Percentiles rank a stretch among this genome's conserved stretches.
phyloP scores from a whole-genome alignment of 2,797 vertebrate genomes.

The Pseudochirops cupreus region DNA sequence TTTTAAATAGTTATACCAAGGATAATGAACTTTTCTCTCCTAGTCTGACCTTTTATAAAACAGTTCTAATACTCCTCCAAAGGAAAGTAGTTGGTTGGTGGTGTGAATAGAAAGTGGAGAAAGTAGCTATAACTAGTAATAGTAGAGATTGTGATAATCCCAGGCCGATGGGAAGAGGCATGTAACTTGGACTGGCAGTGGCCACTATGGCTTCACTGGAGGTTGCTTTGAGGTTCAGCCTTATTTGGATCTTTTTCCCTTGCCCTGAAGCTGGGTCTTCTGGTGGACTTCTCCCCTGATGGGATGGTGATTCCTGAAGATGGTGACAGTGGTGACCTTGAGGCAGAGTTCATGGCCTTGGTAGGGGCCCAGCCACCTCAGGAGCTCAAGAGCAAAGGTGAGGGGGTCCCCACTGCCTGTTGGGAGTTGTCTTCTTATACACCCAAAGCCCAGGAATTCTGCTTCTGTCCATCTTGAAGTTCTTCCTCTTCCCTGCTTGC shows the following conservation, averaged over 20 bases:
- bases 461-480: background rate
- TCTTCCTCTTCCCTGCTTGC: background rate
- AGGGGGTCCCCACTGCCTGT: slow-evolving; percentile 18
- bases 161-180: background rate
- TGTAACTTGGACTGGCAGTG: background rate
- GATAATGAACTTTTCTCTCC: background rate
- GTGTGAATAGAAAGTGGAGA: background rate
- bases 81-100: background rate
- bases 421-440: background rate
- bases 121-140: background rate
- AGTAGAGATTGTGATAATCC: background rate
- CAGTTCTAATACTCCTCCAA: background rate
- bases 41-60: background rate
- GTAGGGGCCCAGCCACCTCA: slow-evolving; percentile 86
- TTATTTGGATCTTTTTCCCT: slow-evolving; percentile 20
- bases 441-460: background rate
- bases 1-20: background rate
- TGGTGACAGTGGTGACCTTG: slow-evolving; percentile 86
- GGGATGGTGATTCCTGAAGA: slow-evolving; percentile 87
- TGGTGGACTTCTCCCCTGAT: slow-evolving; percentile 90
- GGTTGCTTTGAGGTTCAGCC: background rate
- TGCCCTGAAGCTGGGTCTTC: slow-evolving; percentile 90
- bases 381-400: slow-evolving; percentile 87
- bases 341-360: slow-evolving; percentile 92
- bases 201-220: background rate